These are phyloP conservation scores for Drosophila ficusphila DNA, from an alignment of 1,140 invertebrate species.

Conservation along the genomic window DNA sequence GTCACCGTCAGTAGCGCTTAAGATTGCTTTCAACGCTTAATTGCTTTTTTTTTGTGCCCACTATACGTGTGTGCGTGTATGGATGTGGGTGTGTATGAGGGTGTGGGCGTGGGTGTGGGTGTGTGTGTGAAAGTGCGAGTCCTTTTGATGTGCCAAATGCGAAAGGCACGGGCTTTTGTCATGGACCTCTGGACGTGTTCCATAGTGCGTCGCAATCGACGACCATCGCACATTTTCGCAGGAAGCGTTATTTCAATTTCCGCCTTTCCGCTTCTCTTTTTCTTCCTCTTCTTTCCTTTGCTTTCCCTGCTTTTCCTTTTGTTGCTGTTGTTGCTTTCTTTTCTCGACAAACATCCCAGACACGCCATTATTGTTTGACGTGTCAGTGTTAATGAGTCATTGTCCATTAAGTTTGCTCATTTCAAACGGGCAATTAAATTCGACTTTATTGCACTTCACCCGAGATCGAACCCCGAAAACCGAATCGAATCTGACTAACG, in stretches of 20 bases:
- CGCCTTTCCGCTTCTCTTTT: slow-evolving; percentile 65
- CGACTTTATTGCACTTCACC: slow-evolving; percentile 78
- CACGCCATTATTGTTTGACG: slow-evolving; percentile 81
- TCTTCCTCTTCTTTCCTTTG: not conserved
- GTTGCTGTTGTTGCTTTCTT: not conserved
- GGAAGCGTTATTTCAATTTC: slow-evolving; percentile 82
- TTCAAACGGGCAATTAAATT: slow-evolving; percentile 83
- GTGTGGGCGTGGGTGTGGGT: too few relatives aligned
- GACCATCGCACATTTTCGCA: slow-evolving; percentile 57
- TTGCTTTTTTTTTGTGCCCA: slow-evolving; percentile 84
- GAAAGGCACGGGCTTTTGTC: slow-evolving; percentile 68
- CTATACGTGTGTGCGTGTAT: slow-evolving; percentile 28
- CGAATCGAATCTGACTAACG: slow-evolving; percentile 37
- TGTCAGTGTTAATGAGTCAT: slow-evolving; percentile 83
- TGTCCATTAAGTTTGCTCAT: slow-evolving; percentile 83
- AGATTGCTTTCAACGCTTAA: slow-evolving; percentile 83
- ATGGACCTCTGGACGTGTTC: slow-evolving; percentile 57
- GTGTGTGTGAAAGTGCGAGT: too few relatives aligned
- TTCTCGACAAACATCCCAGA: slow-evolving; percentile 65
- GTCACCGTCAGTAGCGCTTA: slow-evolving; percentile 78
- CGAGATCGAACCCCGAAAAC: slow-evolving; percentile 16
- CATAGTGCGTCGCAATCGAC: slow-evolving; percentile 20
- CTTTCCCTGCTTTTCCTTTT: slow-evolving; percentile 62
- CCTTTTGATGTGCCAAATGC: slow-evolving; percentile 41
- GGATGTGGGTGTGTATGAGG: too few relatives aligned